These are phyloP conservation scores for Streblospio benedicti DNA, from an alignment of 1,140 invertebrate genomes.

Conservation along the genomic window DNA sequence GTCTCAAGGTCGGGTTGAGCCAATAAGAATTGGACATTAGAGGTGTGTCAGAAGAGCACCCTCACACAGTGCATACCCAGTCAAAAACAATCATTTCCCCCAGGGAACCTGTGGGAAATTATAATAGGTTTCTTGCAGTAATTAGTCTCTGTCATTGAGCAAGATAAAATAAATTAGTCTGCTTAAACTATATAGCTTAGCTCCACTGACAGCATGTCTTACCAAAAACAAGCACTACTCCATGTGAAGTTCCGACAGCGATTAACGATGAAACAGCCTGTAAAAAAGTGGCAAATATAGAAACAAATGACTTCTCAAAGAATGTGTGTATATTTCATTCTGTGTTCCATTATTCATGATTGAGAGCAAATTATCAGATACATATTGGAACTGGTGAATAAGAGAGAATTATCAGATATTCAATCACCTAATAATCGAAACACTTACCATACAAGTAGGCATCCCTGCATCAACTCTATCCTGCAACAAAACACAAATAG, in stretches of 20 bases:
- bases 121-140: too few species aligned
- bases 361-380: background rate
- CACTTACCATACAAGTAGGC: constrained; percentile 60
- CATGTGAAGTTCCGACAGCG: constrained; percentile 85
- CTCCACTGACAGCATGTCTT: constrained; percentile 22
- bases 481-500: constrained; percentile 24
- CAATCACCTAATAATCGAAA: too few species aligned
- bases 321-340: background rate
- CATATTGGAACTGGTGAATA: background rate
- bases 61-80: too few species aligned
- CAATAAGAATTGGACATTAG: too few species aligned
- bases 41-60: too few species aligned
- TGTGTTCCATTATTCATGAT: too few species aligned
- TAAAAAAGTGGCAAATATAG: constrained; percentile 14
- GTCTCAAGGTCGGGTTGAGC: too few species aligned
- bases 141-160: too few species aligned
- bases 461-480: constrained; percentile 80
- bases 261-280: constrained; percentile 66
- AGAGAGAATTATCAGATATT: background rate
- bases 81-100: too few species aligned
- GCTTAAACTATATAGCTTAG: too few species aligned
- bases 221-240: constrained; percentile 82
- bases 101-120: too few species aligned
- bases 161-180: too few species aligned
- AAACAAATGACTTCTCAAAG: background rate